Evolutionary conservation across 2,113 vertebrate genomes (phyloP), one percentile per base, ranked within the genome.

Genomic region (Mobula hypostoma): DNA sequence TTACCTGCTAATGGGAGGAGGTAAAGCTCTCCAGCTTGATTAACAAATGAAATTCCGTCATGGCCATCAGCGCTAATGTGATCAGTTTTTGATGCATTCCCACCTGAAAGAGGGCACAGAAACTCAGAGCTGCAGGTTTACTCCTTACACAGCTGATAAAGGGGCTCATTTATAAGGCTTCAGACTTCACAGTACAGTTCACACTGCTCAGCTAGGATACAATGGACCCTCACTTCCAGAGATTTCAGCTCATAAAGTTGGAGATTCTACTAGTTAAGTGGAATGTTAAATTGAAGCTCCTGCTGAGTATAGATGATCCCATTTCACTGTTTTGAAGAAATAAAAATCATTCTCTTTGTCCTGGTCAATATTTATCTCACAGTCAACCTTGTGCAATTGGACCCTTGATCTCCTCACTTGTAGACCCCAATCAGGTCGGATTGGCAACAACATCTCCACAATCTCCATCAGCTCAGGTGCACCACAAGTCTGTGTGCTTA

Each of bases 1-100:
- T 95, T 95, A 98, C 98, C 98, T 97, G 98, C 98, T 94, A 99
- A 95, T 80, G 98, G 98, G 94, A 97, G 97, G 79, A 99, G 96
- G 95, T 97, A 99, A 94, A 98, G 97, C 94, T 99, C 98, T 94
- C 97, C 97, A 95, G 96, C 96, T 2, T 98, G 97, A 94, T 98
- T 97, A 94, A 98, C 96, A 95, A 98, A 99, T 1, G 98, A 99
- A 94, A 98, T 96, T 5, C 98, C 98, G 95, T 98, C 97, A 94
- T 98, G 97, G 48, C 98, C 98, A 94, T 97, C 97, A 72, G 97
- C 97, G 94, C 97, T 97, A 95, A 98, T 96, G 94, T 97, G 97
- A 95, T 99, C 98, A 7, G 36, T 95, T 80, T 95, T 95, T 12
- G 97, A 97, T 1, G 97, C 96, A 72, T 98, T 96, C 0, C 98